phyloP scores from a whole-genome alignment of 2,113 vertebrate genomes.

The Salvator merianae region DNA sequence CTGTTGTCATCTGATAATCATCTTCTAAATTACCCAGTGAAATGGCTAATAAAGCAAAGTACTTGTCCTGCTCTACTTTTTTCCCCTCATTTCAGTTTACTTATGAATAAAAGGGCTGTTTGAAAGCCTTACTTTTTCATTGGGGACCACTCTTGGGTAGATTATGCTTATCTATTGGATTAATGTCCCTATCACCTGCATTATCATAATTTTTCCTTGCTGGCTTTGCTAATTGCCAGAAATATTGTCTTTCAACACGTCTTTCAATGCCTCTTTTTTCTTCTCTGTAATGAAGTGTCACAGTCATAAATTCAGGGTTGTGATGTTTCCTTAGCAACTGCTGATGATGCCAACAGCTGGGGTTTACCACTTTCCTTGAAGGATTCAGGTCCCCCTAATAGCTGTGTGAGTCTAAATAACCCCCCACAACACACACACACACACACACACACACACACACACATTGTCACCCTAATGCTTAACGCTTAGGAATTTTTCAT shows the following conservation, averaged over 20 bases:
- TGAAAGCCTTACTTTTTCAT: constrained; percentile 29
- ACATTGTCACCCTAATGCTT: no score
- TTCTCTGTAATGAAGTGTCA: not conserved
- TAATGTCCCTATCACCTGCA: constrained; percentile 35
- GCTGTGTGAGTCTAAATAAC: constrained; percentile 27
- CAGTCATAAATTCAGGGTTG: constrained; percentile 59
- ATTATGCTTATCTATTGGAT: constrained; percentile 28
- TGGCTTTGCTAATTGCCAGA: constrained; percentile 40
- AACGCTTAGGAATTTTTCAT: no score
- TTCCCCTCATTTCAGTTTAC: constrained; percentile 41
- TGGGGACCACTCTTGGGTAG: constrained; percentile 43
- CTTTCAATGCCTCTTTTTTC: constrained; percentile 29
- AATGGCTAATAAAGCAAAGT: constrained; percentile 71
- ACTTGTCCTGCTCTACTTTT: constrained; percentile 42
- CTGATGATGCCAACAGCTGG: constrained; percentile 49
- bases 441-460: no score
- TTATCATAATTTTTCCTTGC: constrained; percentile 43
- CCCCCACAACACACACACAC: no score
- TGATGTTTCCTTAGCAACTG: constrained; percentile 3
- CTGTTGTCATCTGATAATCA: constrained; percentile 54
- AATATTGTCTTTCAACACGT: constrained; percentile 44
- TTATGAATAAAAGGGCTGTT: constrained; percentile 43
- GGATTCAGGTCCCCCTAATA: constrained; percentile 11
- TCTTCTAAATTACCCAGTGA: constrained; percentile 66
- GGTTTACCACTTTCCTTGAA: constrained; percentile 49